Evolutionary conservation across 2,113 vertebrate species (phyloP).

Genomic region (Poeciliopsis turrubarensis): DNA sequence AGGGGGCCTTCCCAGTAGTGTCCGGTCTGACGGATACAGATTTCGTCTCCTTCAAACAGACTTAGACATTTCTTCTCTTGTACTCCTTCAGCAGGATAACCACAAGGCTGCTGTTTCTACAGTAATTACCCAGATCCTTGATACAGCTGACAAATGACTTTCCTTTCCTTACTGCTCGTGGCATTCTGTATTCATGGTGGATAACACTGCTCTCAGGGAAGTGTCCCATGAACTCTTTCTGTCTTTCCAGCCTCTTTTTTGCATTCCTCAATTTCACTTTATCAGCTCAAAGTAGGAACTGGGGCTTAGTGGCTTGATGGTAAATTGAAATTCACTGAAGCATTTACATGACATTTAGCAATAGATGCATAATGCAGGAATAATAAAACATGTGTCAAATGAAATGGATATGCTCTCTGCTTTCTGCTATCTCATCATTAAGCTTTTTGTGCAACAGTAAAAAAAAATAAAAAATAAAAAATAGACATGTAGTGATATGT

Average conservation of each 20-base stretch:
- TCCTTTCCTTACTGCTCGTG: slow-evolving; percentile 29
- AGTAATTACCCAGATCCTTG: slow-evolving; percentile 57
- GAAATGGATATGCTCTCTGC: slow-evolving; percentile 46
- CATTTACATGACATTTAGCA: slow-evolving; percentile 76
- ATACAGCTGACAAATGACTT: slow-evolving; percentile 64
- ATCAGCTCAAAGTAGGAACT: slow-evolving; percentile 74
- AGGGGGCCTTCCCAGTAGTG: slow-evolving; percentile 3
- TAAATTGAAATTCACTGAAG: slow-evolving; percentile 76
- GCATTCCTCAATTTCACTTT: slow-evolving; percentile 66
- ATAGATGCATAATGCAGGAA: slow-evolving; percentile 62
- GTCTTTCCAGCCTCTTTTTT: slow-evolving; percentile 30
- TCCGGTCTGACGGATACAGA: slow-evolving; percentile 8
- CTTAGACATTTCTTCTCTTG: slow-evolving; percentile 36
- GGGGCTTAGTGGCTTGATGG: slow-evolving; percentile 64
- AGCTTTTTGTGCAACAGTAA: slow-evolving; percentile 10
- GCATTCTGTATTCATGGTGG: slow-evolving; percentile 55
- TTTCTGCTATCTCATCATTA: slow-evolving; percentile 52
- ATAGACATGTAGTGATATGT: slow-evolving; percentile 9
- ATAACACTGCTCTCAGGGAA: slow-evolving; percentile 39
- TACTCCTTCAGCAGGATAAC: slow-evolving; percentile 58
- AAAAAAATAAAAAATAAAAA: slow-evolving; percentile 12
- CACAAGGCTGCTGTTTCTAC: slow-evolving; percentile 45
- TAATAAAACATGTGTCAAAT: slow-evolving; percentile 71
- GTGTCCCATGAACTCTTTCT: slow-evolving; percentile 42
- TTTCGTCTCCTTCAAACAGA: slow-evolving; percentile 18